Evolutionary conservation across 2,797 vertebrate genomes (phyloP).

Genomic region (Orientallactaga sibirica): DNA sequence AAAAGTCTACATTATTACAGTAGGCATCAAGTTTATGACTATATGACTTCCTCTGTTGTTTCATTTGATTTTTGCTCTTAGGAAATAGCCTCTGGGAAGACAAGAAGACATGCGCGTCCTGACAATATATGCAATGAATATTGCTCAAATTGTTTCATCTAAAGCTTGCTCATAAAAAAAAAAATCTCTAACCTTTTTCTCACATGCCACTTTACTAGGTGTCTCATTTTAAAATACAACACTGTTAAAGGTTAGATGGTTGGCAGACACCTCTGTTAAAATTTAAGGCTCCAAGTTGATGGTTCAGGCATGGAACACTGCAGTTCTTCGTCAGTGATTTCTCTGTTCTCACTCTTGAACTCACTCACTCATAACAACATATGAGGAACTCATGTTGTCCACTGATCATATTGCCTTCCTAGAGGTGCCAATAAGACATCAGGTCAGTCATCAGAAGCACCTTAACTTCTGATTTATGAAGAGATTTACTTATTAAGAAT

Average conservation of each 20-base stretch:
- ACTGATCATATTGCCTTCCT: slow-evolving; percentile 67
- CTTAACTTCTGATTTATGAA: slow-evolving; percentile 63
- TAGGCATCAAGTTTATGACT: neutral
- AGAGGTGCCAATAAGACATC: slow-evolving; percentile 68
- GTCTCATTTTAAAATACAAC: slow-evolving; percentile 46
- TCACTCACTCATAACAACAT: slow-evolving; percentile 65
- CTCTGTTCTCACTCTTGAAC: slow-evolving; percentile 56
- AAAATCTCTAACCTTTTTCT: neutral
- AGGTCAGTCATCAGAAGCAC: slow-evolving; percentile 78
- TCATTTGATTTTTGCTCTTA: slow-evolving; percentile 53
- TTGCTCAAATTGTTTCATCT: slow-evolving; percentile 19
- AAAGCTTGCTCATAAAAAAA: slow-evolving; percentile 31
- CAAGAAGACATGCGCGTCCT: neutral
- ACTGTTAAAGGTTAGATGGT: slow-evolving; percentile 7
- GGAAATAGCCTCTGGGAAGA: neutral
- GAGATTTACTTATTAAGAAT: slow-evolving; percentile 70
- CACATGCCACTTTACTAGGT: slow-evolving; percentile 4
- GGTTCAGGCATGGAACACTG: neutral
- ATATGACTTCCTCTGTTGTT: neutral
- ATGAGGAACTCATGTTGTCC: slow-evolving; percentile 58
- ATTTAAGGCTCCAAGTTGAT: neutral
- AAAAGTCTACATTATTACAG: neutral
- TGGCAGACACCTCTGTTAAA: neutral
- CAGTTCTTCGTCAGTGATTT: neutral
- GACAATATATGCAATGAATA: slow-evolving; percentile 1